Conservation (phyloP, 2,888 invertebrate genomes). For the Meloe dianella region DNA sequence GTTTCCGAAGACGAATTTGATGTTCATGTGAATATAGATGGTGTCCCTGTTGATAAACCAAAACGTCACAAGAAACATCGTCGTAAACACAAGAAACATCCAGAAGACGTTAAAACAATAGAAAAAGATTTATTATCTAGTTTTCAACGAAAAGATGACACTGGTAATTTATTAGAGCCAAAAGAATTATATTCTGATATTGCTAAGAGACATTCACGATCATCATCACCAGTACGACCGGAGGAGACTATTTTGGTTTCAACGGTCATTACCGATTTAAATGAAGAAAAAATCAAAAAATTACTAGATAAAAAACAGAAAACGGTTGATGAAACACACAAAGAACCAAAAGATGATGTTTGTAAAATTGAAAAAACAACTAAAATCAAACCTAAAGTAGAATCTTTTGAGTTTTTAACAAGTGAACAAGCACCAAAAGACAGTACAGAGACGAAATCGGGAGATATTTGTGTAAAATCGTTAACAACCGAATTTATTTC, state of each 20-base stretch:
- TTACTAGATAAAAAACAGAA: constrained; percentile 32
- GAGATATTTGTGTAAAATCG: neutral
- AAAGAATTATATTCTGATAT: constrained; percentile 53
- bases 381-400: neutral
- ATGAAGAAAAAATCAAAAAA: constrained; percentile 44
- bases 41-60: constrained; percentile 41
- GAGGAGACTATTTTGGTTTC: constrained; percentile 43
- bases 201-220: constrained; percentile 47
- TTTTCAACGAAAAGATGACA: constrained; percentile 47
- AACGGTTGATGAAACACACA: neutral
- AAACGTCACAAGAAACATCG: constrained; percentile 39
- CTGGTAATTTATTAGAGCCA: constrained; percentile 40
- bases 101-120: constrained; percentile 27
- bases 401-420: neutral
- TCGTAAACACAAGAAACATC: constrained; percentile 38
- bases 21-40: constrained; percentile 50
- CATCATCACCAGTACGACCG: constrained; percentile 44
- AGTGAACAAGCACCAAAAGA: neutral
- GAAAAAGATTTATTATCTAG: constrained; percentile 46
- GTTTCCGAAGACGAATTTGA: constrained; percentile 47
- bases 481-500: neutral
- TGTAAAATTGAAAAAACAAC: neutral
- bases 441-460: neutral
- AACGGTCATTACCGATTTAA: constrained; percentile 49
- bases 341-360: constrained; percentile 4